Evolutionary conservation across 2,113 vertebrate genomes (phyloP).

Genomic region (Alethe castanea): DNA sequence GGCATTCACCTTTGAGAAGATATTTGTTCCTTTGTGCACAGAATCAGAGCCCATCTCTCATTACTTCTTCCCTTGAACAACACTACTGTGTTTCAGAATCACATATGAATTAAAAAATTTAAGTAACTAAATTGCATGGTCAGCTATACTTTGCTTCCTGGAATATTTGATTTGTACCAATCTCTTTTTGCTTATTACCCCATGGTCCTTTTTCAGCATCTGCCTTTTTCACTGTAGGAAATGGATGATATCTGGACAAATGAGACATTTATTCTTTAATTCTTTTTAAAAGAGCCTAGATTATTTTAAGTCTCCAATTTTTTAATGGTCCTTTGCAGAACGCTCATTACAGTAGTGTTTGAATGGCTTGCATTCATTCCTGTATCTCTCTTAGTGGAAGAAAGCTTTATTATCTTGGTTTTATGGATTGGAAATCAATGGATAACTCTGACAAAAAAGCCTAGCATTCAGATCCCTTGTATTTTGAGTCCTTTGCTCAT

Average conservation of each 20-base stretch:
- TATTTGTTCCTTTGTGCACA: background rate
- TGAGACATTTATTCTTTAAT: background rate
- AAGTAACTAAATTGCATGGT: background rate
- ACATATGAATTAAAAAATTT: background rate
- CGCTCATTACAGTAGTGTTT: background rate
- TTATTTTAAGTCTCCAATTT: background rate
- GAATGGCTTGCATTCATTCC: background rate
- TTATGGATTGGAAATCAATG: conserved; percentile 11
- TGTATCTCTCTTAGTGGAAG: background rate
- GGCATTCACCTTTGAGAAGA: background rate
- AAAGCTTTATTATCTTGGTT: conserved; percentile 2
- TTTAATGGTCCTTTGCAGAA: background rate
- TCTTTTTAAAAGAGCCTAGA: background rate
- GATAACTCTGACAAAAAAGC: background rate
- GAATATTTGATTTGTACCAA: background rate
- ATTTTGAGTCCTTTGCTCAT: background rate
- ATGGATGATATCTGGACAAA: background rate
- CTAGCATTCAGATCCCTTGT: background rate
- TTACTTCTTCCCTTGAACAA: background rate
- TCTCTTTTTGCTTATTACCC: background rate
- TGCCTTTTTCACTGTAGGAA: background rate
- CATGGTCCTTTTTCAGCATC: background rate
- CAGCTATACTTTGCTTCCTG: background rate
- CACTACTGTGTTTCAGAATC: background rate
- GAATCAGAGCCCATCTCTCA: background rate